These are phyloP conservation scores for Cichladusa arquata DNA, from an alignment of 2,113 vertebrate genomes.

Conservation along the genomic window DNA sequence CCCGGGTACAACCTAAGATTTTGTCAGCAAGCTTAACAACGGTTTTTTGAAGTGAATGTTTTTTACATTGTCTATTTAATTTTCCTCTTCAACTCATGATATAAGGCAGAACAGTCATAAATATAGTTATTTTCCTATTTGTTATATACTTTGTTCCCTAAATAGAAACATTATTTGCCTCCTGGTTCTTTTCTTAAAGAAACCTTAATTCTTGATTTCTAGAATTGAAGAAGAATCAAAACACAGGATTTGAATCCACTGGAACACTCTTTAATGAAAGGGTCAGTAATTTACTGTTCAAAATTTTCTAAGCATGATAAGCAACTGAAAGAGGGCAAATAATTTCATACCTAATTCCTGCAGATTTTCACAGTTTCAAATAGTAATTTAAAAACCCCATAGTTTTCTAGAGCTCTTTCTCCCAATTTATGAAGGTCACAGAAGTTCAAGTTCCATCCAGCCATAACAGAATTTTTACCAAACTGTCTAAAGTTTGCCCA, in stretches of 20 bases:
- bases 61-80: background rate
- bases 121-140: background rate
- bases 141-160: background rate
- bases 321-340: background rate
- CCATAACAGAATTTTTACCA: conserved; percentile 41
- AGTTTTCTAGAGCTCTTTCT: background rate
- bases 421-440: background rate
- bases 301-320: background rate
- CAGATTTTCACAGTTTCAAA: background rate
- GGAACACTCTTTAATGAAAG: background rate
- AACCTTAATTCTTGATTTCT: background rate
- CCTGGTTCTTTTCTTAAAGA: background rate
- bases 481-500: background rate
- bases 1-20: background rate
- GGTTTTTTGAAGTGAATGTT: background rate
- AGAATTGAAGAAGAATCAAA: background rate
- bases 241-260: background rate
- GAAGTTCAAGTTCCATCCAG: background rate
- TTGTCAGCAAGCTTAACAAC: background rate
- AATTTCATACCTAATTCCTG: background rate
- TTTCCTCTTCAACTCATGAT: background rate
- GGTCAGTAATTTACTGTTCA: background rate
- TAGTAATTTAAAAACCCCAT: background rate
- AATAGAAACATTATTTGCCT: background rate
- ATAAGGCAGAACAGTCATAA: background rate